Evolutionary conservation across 2,113 vertebrate genomes (phyloP).

Genomic region (Lates calcarifer): DNA sequence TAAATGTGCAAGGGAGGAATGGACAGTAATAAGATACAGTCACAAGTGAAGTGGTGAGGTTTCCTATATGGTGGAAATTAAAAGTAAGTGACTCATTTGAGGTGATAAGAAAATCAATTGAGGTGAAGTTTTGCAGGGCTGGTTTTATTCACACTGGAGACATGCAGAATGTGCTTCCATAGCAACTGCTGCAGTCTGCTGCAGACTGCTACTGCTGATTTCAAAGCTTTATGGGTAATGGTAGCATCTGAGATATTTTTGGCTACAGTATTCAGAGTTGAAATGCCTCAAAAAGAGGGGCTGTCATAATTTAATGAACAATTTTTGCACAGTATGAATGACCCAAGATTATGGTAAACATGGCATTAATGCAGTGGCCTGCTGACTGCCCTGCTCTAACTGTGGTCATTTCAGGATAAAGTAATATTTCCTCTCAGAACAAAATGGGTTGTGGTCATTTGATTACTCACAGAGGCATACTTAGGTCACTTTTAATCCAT

Average conservation of each 20-base stretch:
- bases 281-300: conserved; percentile 4
- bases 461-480: background rate
- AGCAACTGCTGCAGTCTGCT: conserved; percentile 15
- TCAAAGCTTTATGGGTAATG: conserved; percentile 9
- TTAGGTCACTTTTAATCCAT: background rate
- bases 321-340: conserved; percentile 7
- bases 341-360: background rate
- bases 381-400: background rate
- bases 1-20: background rate
- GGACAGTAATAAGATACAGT: background rate
- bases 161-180: conserved; percentile 27
- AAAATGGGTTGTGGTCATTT: background rate
- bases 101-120: background rate
- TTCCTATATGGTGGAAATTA: background rate
- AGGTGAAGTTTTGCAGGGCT: background rate
- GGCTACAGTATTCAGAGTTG: background rate
- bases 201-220: background rate
- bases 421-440: background rate
- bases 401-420: conserved; percentile 18
- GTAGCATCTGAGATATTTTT: conserved; percentile 32
- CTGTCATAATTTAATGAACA: conserved; percentile 21
- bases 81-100: background rate
- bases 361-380: background rate
- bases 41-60: background rate
- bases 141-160: background rate